Evolutionary conservation across 2,797 vertebrate species (phyloP), one percentile per base, ranked within the genome.

Genomic region (Danio choprae): DNA sequence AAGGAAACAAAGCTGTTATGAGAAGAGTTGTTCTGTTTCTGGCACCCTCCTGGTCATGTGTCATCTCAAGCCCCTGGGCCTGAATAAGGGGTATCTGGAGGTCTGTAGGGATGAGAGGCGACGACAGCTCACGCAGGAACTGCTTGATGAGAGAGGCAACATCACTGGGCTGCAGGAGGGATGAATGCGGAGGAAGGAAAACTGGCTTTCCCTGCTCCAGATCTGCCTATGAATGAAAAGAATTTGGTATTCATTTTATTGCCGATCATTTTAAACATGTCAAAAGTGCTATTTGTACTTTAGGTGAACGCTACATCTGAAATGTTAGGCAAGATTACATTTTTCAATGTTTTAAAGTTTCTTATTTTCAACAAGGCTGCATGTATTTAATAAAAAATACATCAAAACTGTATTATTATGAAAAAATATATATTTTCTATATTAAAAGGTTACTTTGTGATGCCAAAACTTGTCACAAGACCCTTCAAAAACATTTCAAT

Each of bases 131-230:
- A 2, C 91, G 82, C 29, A 92, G 80, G 71, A 92, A 92, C 79
- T 90, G 89, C 81, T 93, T 92, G 36, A 92, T 63, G 13, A 92
- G 74, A 0, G 88, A 85, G 0, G 91, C 90, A 2, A 91, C 86
- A 0, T 93, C 92, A 13, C 90, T 89, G 0, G 91, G 86, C 51
- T 90, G 88, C 71, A 87, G 65, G 59, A 75, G 64, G 29, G 77
- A 65, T 20, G 81, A 38, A 18, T 64, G 83, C 0, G 83, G 78
- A 8, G 81, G 82, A 48, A 36, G 64, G 41, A 89, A 86, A 10
- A 87, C 16, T 0, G 8, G 46, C 41, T 84, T 77, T 3, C 88
- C 87, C 53, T 72, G 84, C 80, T 89, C 87, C 80, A 90, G 79
- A 4, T 78, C 84, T 12, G 36, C 65, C 89, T 89, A 73, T 13